Percentiles rank a stretch among this genome's conserved stretches.
Conservation (phyloP, 2,797 vertebrate genomes). For the Champsocephalus esox region DNA sequence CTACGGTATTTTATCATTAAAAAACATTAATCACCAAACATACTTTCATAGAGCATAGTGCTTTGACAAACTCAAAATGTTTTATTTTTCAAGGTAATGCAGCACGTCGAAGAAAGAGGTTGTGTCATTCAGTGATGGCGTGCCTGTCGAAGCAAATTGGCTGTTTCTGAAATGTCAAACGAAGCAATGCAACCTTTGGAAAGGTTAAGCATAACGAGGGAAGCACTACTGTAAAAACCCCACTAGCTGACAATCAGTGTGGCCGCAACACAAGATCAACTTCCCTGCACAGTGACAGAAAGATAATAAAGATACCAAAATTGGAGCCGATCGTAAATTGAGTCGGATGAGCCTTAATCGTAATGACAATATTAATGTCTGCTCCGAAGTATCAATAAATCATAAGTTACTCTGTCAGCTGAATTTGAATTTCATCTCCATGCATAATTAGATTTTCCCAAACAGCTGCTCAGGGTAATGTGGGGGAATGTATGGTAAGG, state of each 20-base stretch:
- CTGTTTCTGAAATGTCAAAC: conserved; percentile 75
- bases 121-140: conserved; percentile 13
- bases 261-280: conserved; percentile 40
- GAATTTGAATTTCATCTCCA: conserved; percentile 63
- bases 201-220: conserved; percentile 77
- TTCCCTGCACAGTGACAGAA: conserved; percentile 34
- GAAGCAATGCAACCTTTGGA: conserved; percentile 73
- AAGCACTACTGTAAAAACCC: conserved; percentile 52
- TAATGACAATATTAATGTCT: conserved; percentile 67
- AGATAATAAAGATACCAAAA: conserved; percentile 60
- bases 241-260: conserved; percentile 29
- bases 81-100: conserved; percentile 9
- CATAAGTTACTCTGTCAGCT: conserved; percentile 56
- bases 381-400: conserved; percentile 68
- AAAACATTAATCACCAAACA: neutral
- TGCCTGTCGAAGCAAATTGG: conserved; percentile 53
- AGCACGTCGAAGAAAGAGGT: conserved; percentile 24
- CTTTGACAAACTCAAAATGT: neutral
- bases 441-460: conserved; percentile 70
- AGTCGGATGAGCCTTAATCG: conserved; percentile 63
- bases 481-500: conserved; percentile 52
- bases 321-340: conserved; percentile 38
- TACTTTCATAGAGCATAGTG: neutral
- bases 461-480: conserved; percentile 66
- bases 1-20: neutral